Evolutionary conservation across 2,888 invertebrate genomes (phyloP).

Genomic region (Eumerus sabulonum): DNA sequence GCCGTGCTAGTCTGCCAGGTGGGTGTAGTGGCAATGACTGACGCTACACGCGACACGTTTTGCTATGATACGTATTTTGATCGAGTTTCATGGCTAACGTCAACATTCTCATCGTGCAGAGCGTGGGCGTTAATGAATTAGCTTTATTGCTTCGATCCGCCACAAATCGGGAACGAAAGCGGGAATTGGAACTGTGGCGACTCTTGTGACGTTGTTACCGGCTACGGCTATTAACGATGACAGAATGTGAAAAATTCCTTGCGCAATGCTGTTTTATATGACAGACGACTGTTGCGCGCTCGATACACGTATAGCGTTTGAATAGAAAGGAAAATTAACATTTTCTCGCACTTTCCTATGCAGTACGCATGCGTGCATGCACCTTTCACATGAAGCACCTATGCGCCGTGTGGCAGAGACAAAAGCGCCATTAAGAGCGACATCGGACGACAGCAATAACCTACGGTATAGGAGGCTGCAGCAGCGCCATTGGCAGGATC

Average conservation of each 20-base stretch:
- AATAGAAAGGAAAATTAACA: constrained; percentile 65
- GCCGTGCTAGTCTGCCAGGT: constrained; percentile 3
- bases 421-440: too few species aligned
- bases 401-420: too few species aligned
- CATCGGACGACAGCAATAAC: too few species aligned
- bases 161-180: constrained; percentile 9
- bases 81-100: constrained; percentile 45
- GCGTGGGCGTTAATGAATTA: constrained; percentile 65
- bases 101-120: constrained; percentile 20
- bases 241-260: constrained; percentile 52
- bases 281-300: constrained; percentile 8
- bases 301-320: constrained; percentile 37
- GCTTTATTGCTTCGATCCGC: constrained; percentile 34
- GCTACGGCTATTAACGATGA: constrained; percentile 1
- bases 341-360: constrained; percentile 48
- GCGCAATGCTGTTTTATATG: constrained; percentile 53
- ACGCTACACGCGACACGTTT: not conserved
- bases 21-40: constrained; percentile 33
- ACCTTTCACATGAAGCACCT: constrained; percentile 53
- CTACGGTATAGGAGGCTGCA: not conserved
- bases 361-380: constrained; percentile 19
- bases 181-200: constrained; percentile 7
- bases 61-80: constrained; percentile 53
- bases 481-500: constrained; percentile 17
- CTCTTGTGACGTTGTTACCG: constrained; percentile 7